phyloP scores from a whole-genome alignment of 2,888 invertebrate genomes.

The Tyria jacobaeae region DNA sequence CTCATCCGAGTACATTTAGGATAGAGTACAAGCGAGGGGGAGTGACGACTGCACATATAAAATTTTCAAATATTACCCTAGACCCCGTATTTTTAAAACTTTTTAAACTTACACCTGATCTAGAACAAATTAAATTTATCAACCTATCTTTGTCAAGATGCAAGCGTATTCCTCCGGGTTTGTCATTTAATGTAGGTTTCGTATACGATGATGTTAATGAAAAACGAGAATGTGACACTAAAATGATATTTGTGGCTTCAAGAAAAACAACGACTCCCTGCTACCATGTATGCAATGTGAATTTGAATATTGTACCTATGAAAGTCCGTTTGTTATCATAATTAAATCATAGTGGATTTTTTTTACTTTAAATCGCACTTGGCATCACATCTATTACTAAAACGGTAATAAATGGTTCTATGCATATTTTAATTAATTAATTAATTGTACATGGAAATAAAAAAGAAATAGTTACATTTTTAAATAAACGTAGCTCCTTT shows the following conservation, averaged over 20 bases:
- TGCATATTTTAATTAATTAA: no score
- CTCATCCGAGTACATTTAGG: conserved; percentile 69
- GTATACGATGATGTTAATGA: conserved; percentile 76
- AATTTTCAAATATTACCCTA: conserved; percentile 72
- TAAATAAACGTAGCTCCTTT: no score
- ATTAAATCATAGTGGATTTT: not conserved
- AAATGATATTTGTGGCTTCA: conserved; percentile 77
- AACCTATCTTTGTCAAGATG: conserved; percentile 71
- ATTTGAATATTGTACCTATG: conserved; percentile 64
- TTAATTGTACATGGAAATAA: no score
- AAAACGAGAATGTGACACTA: conserved; percentile 63
- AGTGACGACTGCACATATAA: conserved; percentile 68
- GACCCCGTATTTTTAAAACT: conserved; percentile 77
- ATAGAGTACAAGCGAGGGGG: conserved; percentile 73
- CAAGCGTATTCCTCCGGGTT: conserved; percentile 75
- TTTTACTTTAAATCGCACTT: no score
- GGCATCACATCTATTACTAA: no score
- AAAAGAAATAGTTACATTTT: no score
- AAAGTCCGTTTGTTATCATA: conserved; percentile 53
- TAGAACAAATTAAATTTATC: conserved; percentile 75
- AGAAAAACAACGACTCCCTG: conserved; percentile 77
- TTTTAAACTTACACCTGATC: conserved; percentile 73
- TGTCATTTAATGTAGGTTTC: conserved; percentile 73
- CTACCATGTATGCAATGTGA: conserved; percentile 80
- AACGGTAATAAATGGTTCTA: no score